Evolutionary conservation across 2,888 invertebrate genomes (phyloP).

Genomic region (Chaitophorus viminalis): DNA sequence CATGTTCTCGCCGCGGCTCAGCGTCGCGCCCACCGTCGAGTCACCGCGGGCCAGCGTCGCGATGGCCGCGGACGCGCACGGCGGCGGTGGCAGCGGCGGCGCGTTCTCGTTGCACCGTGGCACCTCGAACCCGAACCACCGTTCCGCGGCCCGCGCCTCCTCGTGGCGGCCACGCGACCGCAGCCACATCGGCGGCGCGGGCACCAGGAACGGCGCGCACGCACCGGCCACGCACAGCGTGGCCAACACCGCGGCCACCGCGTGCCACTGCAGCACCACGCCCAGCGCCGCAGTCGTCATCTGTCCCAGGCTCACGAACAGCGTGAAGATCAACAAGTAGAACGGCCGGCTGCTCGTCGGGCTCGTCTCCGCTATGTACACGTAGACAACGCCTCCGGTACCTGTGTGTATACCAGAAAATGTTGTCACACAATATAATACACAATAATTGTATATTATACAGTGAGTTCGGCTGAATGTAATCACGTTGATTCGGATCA

Average conservation of each 20-base stretch:
- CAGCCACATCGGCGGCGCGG: constrained; percentile 62
- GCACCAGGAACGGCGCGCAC: constrained; percentile 53
- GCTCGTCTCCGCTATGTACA: constrained; percentile 61
- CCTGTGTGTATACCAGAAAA: neutral
- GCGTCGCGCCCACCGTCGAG: neutral
- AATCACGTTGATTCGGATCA: no score
- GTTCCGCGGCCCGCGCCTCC: constrained; percentile 31
- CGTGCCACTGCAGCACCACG: constrained; percentile 42
- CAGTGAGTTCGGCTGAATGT: no score
- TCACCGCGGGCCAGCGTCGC: constrained; percentile 3
- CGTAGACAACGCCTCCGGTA: constrained; percentile 48
- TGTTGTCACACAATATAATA: no score
- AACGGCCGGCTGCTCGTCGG: constrained; percentile 53
- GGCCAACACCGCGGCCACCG: constrained; percentile 15
- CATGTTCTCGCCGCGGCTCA: neutral
- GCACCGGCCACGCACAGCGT: constrained; percentile 8
- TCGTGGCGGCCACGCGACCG: constrained; percentile 40
- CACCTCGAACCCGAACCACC: neutral
- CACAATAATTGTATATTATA: no score
- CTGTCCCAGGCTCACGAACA: constrained; percentile 40
- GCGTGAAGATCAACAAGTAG: constrained; percentile 47
- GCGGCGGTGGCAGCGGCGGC: constrained; percentile 22
- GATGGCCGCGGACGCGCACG: neutral
- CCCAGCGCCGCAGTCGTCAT: neutral
- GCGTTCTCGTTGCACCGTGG: constrained; percentile 12